A percentile compares a stretch with the other conserved stretches of the same genome.
Conservation (phyloP, 2,888 invertebrate genomes). For the Ametastegia equiseti region DNA sequence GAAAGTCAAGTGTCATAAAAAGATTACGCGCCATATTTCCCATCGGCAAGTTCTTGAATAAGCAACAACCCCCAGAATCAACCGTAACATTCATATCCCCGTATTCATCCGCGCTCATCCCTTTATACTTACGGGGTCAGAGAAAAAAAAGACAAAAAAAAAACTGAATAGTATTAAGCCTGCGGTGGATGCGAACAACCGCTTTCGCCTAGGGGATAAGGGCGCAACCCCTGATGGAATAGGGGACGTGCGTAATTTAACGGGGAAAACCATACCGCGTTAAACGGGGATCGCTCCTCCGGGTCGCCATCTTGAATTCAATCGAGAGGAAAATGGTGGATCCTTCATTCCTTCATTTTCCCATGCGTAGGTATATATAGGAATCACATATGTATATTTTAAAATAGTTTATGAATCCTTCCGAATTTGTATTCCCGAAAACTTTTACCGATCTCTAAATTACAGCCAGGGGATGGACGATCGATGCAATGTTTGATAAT, state of each 20-base stretch:
- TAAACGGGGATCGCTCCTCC: constrained; percentile 58
- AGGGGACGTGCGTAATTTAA: constrained; percentile 25
- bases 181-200: constrained; percentile 64
- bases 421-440: too few species aligned
- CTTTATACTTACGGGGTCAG: constrained; percentile 56
- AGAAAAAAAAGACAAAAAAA: constrained; percentile 58
- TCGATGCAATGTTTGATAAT: too few species aligned
- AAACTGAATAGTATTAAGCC: constrained; percentile 61
- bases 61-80: constrained; percentile 60
- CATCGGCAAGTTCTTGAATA: not conserved
- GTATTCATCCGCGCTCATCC: constrained; percentile 28
- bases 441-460: too few species aligned
- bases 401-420: too few species aligned
- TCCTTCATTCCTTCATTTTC: constrained; percentile 52
- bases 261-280: constrained; percentile 4
- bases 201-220: constrained; percentile 62
- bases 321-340: constrained; percentile 73
- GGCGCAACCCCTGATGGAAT: constrained; percentile 63
- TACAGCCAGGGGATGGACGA: too few species aligned
- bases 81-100: constrained; percentile 68
- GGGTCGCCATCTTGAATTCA: constrained; percentile 74
- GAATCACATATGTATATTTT: too few species aligned
- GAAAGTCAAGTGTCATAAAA: constrained; percentile 36
- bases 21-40: constrained; percentile 16
- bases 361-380: too few species aligned